Percentiles rank a stretch among this genome's conserved stretches.
Conservation (phyloP, 2,888 invertebrate species). For the Operophtera brumata region DNA sequence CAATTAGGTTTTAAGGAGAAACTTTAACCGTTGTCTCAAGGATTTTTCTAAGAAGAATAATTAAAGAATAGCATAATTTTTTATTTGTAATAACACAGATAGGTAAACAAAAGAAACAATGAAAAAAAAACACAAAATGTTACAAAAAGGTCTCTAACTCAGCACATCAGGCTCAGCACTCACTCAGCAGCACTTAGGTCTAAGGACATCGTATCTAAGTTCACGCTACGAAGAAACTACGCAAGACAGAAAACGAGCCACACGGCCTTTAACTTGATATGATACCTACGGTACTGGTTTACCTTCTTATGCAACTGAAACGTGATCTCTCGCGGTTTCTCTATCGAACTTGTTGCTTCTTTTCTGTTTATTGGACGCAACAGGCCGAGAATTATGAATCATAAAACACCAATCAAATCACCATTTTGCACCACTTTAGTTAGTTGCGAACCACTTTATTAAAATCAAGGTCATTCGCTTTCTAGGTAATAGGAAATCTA, state of each 20-base stretch:
- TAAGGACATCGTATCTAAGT: not conserved
- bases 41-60: too few species aligned
- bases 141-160: too few species aligned
- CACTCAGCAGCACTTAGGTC: too few species aligned
- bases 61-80: too few species aligned
- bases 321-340: conserved; percentile 9
- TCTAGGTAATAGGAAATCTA: not conserved
- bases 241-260: conserved; percentile 9
- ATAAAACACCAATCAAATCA: conserved; percentile 9
- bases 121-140: too few species aligned
- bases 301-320: conserved; percentile 32
- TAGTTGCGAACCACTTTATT: not conserved
- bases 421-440: not conserved
- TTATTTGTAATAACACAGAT: too few species aligned
- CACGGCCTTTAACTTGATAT: conserved; percentile 26
- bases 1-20: not conserved
- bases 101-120: too few species aligned
- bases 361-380: conserved; percentile 23
- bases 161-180: too few species aligned
- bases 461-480: conserved; percentile 10
- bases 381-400: conserved; percentile 12
- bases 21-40: conserved; percentile 5
- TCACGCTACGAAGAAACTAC: conserved; percentile 8
- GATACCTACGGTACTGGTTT: conserved; percentile 24
- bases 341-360: conserved; percentile 14